Evolutionary conservation across 2,113 vertebrate species (phyloP), one percentile per base, ranked within the genome.

Genomic region (Rana temporaria): DNA sequence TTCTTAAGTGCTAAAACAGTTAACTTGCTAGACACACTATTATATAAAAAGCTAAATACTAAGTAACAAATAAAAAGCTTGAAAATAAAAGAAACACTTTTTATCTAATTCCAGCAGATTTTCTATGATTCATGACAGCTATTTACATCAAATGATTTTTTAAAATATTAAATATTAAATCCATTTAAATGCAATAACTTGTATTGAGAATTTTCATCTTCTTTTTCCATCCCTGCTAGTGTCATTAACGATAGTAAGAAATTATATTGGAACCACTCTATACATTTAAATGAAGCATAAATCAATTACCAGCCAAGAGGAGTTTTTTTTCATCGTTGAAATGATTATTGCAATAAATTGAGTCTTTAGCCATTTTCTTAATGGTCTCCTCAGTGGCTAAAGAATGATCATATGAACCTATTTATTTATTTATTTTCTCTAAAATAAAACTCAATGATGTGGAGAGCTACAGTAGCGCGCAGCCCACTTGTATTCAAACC

Each of bases 71-170:
- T 73, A 72, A 30, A 26, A 63, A 12, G 22, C 48, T 64, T 26
- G 19, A 68, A 71, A 80, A 80, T 70, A 63, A 60, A 56, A 30
- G 62, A 71, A 60, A 57, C 34, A 24, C 26, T 59, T 79, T 71
- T 90, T 93, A 94, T 92, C 93, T 91, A 88, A 90, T 92, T 86
- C 92, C 89, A 90, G 90, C 89, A 84, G 91, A 92, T 92, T 92
- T 93, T 88, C 89, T 82, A 16, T 93, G 92, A 94, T 93, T 94
- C 90, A 94, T 93, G 92, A 90, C 88, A 85, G 89, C 90, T 94
- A 94, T 95, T 94, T 94, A 93, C 92, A 90, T 90, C 87, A 93
- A 93, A 95, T 94, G 90, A 95, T 94, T 94, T 94, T 93, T 93
- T 90, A 91, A 69, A 94, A 93, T 92, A 93, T 94, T 93, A 94